Evolutionary conservation across 2,888 invertebrate species (phyloP), one percentile per base, ranked within the genome.

Genomic region (Metalampra italica): DNA sequence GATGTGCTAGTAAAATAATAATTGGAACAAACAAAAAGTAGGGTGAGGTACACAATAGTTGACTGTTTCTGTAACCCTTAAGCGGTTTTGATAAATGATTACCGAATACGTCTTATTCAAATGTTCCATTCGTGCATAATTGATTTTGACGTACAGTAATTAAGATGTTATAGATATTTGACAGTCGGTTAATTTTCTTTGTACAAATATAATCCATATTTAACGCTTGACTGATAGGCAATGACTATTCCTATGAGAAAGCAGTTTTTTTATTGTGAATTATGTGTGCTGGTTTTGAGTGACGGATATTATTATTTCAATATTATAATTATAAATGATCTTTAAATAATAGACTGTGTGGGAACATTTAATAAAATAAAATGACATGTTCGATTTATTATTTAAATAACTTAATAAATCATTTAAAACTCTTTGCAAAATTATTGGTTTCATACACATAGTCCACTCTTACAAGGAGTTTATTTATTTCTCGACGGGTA

Each of bases 61-160:
- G 53, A 50, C 53, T 56, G 53, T 52, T 53, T 57, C 48, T 53
- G 48, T 59, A 60, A 56, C 69, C 71, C 66, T 56, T 52, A 67
- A 64, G 72, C 65, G 62, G 70, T 53, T 73, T 67, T 71, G 75
- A 80, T 63, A 73, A 77, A 81, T 76, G 78, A 78, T 73, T 66
- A 56, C 39, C 48, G 54, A 57, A 82, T 83, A 68, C 60, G 60
- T 86, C 83, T 83, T 83, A 86, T 84, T 87, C 83, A 85, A 79
- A 78, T 72, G 73, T 62, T 58, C 53, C 56, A 57, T 66, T 66
- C 66, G 68, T 77, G 81, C 72, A 79, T 83, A 87, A 88, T 86
- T 78, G 82, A 77, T 75, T 83, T 78, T 75, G 89, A 86, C 85
- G 64, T 72, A 54, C 43, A 53, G 66, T 73, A 78, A 83, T 82